Evolutionary conservation across 2,888 invertebrate species (phyloP).

Genomic region (Lasioglossum pauxillum): DNA sequence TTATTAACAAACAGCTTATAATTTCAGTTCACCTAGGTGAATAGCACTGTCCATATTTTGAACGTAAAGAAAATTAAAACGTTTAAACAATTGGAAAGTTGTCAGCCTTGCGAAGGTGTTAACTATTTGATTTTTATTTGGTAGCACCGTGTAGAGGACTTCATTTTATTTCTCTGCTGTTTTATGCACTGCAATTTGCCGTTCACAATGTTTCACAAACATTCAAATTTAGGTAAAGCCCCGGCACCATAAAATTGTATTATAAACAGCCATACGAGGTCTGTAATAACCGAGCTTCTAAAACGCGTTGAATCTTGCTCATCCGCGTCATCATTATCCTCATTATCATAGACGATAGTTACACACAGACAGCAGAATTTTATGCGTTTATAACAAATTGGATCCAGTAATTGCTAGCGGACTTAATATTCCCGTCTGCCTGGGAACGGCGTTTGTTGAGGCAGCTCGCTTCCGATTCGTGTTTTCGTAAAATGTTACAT

Average conservation of each 20-base stretch:
- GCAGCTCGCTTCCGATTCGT: not conserved
- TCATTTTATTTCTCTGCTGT: not conserved
- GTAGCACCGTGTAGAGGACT: not conserved
- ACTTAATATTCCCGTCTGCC: not conserved
- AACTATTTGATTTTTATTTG: not conserved
- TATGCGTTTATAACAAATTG: not conserved
- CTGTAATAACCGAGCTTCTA: not conserved
- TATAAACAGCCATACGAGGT: not conserved
- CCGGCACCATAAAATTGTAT: not conserved
- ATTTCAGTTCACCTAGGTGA: no score
- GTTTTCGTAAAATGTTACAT: not conserved
- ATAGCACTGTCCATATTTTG: no score
- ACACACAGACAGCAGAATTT: not conserved
- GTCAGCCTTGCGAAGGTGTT: no score
- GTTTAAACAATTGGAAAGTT: no score
- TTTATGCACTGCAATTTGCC: not conserved
- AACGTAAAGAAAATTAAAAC: no score
- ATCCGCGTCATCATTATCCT: not conserved
- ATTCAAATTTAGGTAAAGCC: not conserved
- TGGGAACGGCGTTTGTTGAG: not conserved
- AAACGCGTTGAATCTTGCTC: not conserved
- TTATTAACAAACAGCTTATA: no score
- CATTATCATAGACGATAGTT: conserved; percentile 1
- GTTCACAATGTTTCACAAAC: not conserved
- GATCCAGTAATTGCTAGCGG: not conserved